phyloP scores from a whole-genome alignment of 2,888 invertebrate species.

The Escarpia spicata region DNA sequence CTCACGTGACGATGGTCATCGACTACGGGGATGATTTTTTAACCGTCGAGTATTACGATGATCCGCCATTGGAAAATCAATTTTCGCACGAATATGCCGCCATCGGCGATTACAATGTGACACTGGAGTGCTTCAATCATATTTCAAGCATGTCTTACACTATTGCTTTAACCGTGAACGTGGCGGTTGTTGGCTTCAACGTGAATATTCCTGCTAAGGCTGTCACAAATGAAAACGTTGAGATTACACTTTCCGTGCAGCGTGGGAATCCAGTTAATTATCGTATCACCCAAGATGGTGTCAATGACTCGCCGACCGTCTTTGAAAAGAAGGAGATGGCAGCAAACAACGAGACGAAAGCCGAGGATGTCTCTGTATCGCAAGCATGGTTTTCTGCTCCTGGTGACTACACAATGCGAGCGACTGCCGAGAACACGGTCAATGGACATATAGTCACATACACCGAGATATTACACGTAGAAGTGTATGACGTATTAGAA shows the following conservation, averaged over 20 bases:
- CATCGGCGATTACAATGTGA: neutral
- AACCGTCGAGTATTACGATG: neutral
- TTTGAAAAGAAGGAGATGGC: no score
- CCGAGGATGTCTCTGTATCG: neutral
- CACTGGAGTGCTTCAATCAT: neutral
- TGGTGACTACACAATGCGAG: neutral
- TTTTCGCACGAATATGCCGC: neutral
- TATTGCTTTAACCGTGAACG: neutral
- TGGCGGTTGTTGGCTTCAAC: neutral
- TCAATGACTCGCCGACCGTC: no score
- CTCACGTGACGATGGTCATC: neutral
- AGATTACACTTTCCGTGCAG: neutral
- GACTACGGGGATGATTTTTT: neutral
- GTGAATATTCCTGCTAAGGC: neutral
- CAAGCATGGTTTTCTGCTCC: neutral
- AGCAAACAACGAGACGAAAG: neutral
- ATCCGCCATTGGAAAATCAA: neutral
- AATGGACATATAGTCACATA: neutral
- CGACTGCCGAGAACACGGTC: neutral
- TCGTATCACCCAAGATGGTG: no score
- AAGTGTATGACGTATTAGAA: neutral
- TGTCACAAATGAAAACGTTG: neutral
- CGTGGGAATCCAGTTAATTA: neutral
- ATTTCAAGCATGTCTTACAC: neutral
- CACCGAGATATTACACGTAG: neutral